phyloP scores from a whole-genome alignment of 1,140 invertebrate species.

The Ceratoteleas bidentatus region DNA sequence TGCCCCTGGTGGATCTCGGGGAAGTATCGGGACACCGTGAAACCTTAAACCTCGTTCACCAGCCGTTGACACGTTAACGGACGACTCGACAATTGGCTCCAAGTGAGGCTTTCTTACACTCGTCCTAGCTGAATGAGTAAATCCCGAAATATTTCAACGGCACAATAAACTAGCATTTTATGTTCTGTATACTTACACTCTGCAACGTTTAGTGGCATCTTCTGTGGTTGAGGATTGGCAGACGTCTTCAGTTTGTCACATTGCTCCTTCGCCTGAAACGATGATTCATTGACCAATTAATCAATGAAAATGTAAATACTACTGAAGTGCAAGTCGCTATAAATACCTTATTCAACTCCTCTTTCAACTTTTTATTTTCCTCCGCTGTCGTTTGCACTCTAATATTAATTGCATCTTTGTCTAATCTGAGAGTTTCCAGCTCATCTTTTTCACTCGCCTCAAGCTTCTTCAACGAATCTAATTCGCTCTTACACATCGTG shows the following conservation, averaged over 20 bases:
- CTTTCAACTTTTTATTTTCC: slow-evolving; percentile 74
- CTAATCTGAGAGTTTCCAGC: slow-evolving; percentile 75
- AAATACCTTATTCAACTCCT: slow-evolving; percentile 73
- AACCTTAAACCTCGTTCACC: too few relatives aligned
- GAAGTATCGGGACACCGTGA: too few relatives aligned
- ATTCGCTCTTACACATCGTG: slow-evolving; percentile 74
- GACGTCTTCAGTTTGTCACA: slow-evolving; percentile 69
- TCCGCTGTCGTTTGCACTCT: slow-evolving; percentile 72
- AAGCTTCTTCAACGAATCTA: slow-evolving; percentile 77
- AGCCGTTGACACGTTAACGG: too few relatives aligned
- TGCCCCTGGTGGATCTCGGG: too few relatives aligned
- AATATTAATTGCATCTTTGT: slow-evolving; percentile 73
- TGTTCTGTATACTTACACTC: slow-evolving; percentile 69
- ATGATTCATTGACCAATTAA: slow-evolving; percentile 6
- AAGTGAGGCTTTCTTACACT: too few relatives aligned
- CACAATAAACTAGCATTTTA: slow-evolving; percentile 6
- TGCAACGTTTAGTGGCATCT: slow-evolving; percentile 34
- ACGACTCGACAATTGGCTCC: too few relatives aligned
- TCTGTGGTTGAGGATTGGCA: slow-evolving; percentile 50
- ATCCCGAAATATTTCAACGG: too few relatives aligned
- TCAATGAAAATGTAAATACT: slow-evolving; percentile 7
- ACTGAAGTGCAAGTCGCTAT: not conserved
- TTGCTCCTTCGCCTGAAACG: slow-evolving; percentile 72
- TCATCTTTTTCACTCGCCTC: slow-evolving; percentile 74
- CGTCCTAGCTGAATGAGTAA: too few relatives aligned